phyloP scores from a whole-genome alignment of 2,113 vertebrate species.

The Numida meleagris region DNA sequence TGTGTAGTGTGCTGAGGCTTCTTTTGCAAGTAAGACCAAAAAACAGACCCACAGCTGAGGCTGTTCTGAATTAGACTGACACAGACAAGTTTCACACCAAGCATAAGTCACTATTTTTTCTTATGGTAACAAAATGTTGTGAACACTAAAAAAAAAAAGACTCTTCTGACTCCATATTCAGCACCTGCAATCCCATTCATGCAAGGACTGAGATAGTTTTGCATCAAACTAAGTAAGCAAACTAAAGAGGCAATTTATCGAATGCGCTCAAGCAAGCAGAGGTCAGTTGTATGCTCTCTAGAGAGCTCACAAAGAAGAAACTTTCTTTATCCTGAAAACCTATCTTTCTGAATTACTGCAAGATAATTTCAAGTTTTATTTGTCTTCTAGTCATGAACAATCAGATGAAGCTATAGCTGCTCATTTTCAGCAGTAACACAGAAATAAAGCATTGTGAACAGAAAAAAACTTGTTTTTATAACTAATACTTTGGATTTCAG shows the following conservation, averaged over 20 bases:
- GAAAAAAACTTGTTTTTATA: not conserved
- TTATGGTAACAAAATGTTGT: constrained; percentile 48
- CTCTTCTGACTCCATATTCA: not conserved
- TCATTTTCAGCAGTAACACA: not conserved
- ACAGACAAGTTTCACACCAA: constrained; percentile 60
- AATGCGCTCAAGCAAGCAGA: not conserved
- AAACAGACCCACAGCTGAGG: constrained; percentile 56
- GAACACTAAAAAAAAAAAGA: not conserved
- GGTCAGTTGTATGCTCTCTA: not conserved
- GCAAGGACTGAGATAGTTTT: not conserved
- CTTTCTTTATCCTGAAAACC: not conserved
- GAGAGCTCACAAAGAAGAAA: not conserved
- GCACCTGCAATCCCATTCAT: not conserved
- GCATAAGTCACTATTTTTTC: constrained; percentile 57
- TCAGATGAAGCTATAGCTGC: not conserved
- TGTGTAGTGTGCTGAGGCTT: constrained; percentile 63
- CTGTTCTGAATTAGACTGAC: constrained; percentile 43
- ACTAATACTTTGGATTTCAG: not conserved
- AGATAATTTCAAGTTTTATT: not conserved
- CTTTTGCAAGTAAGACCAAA: constrained; percentile 59
- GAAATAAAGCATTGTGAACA: not conserved
- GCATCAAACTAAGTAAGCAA: not conserved
- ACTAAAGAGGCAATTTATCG: not conserved
- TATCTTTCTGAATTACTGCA: not conserved
- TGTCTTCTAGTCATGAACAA: not conserved